Evolutionary conservation across 2,888 invertebrate species (phyloP), one percentile per base, ranked within the genome.

Genomic region (Amorpha juglandis): DNA sequence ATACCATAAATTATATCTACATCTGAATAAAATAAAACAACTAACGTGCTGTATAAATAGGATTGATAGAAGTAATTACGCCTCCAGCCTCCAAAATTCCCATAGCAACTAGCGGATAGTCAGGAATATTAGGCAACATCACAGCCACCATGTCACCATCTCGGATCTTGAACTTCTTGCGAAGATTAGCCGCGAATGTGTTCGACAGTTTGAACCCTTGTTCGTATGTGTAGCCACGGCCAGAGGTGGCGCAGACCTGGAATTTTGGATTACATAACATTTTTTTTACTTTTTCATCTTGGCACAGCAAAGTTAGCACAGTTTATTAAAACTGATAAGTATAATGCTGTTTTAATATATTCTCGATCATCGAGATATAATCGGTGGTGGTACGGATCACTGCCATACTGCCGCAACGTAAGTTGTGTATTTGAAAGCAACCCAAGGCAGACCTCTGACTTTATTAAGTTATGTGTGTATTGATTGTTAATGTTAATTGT

Each of bases 111-210:
- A 97, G 88, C 0, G 96, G 94, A 78, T 94, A 96, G 84, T 98
- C 97, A 0, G 97, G 97, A 33, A 95, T 78, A 82, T 98, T 98
- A 0, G 97, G 97, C 66, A 97, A 79, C 78, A 97, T 94, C 7
- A 97, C 75, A 0, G 96, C 96, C 0, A 97, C 83, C 0, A 96
- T 94, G 76, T 97, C 96, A 0, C 95, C 95, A 70, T 94, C 94
- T 64, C 87, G 87, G 14, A 97, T 82, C 67, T 95, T 95, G 64
- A 97, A 94, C 79, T 95, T 95, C 33, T 90, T 93, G 63, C 96
- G 94, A 64, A 97, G 93, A 71, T 95, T 94, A 0, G 95, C 95
- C 0, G 96, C 95, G 67, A 97, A 95, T 63, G 95, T 95, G 64
- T 94, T 94, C n/a, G 95, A 94, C 38, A 94, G 89, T 70, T 94